A percentile compares a stretch with the other conserved stretches of the same genome.
Conservation (phyloP, 2,113 vertebrate species). For the Mungos mungo region DNA sequence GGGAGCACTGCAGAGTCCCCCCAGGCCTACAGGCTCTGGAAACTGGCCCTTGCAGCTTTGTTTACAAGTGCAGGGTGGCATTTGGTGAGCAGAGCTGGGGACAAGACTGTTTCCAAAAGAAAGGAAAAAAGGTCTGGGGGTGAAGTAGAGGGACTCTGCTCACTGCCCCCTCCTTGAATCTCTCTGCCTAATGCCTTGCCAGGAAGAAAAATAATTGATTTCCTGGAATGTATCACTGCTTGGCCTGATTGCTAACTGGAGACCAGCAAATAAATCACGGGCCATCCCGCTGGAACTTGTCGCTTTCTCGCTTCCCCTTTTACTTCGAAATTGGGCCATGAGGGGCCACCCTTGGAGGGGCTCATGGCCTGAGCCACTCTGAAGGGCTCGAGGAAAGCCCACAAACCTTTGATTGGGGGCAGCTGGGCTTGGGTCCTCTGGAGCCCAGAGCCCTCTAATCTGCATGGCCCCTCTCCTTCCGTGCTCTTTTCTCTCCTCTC, state of each 20-base stretch:
- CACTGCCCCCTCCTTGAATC: not conserved
- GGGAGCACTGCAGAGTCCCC: not conserved
- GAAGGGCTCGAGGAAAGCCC: not conserved
- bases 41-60: constrained; percentile 68
- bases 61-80: constrained; percentile 76
- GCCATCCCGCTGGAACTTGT: constrained; percentile 75
- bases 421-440: not conserved
- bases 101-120: constrained; percentile 55
- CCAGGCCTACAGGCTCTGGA: constrained; percentile 22
- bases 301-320: constrained; percentile 67
- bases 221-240: constrained; percentile 48
- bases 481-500: not conserved
- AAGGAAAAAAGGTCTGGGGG: constrained; percentile 32
- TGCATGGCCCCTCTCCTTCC: not conserved
- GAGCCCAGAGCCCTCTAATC: constrained; percentile 22
- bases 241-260: constrained; percentile 75
- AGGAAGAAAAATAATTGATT: constrained; percentile 79
- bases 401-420: not conserved
- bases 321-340: constrained; percentile 73
- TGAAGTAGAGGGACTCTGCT: constrained; percentile 9
- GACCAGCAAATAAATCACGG: constrained; percentile 79
- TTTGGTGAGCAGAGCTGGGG: constrained; percentile 40
- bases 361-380: constrained; percentile 54
- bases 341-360: constrained; percentile 60
- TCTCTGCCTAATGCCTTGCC: constrained; percentile 61